These are phyloP conservation scores for Chesias legatella DNA, from an alignment of 2,888 invertebrate genomes.

Conservation along the genomic window DNA sequence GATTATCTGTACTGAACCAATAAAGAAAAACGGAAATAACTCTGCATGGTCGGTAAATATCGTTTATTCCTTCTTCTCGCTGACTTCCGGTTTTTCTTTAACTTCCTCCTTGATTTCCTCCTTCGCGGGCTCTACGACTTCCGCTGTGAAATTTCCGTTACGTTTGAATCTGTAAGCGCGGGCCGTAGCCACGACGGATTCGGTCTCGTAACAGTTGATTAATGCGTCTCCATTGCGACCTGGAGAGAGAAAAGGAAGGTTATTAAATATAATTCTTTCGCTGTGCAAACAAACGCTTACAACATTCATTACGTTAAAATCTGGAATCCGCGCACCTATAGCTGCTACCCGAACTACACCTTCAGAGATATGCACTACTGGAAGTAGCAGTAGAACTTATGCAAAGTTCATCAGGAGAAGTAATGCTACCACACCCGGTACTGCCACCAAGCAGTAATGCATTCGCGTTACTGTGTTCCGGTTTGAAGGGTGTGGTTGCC, in stretches of 20 bases:
- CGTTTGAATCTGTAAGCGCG: conserved; percentile 71
- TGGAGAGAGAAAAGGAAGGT: conserved; percentile 36
- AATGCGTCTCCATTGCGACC: conserved; percentile 83
- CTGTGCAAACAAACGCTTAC: no score
- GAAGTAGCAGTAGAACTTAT: no score
- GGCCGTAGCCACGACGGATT: conserved; percentile 59
- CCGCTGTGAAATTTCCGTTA: conserved; percentile 51
- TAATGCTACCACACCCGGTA: no score
- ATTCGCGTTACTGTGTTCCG: no score
- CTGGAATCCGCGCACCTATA: no score
- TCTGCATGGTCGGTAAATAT: conserved; percentile 10
- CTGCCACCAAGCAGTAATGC: no score
- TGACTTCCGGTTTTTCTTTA: conserved; percentile 18
- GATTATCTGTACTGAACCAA: conserved; percentile 1
- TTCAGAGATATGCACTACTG: no score
- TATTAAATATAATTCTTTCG: no score
- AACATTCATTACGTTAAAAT: no score
- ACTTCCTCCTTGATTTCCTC: conserved; percentile 31
- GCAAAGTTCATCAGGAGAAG: no score
- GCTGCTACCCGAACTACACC: no score
- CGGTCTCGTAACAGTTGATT: conserved; percentile 76
- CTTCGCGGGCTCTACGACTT: conserved; percentile 26
- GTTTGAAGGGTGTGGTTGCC: no score
- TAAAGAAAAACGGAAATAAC: conserved; percentile 12
- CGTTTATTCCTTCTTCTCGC: conserved; percentile 23